Percentiles rank a stretch among this genome's conserved stretches.
phyloP scores from a whole-genome alignment of 2,888 invertebrate genomes.

The Pyrocoelia pectoralis region DNA sequence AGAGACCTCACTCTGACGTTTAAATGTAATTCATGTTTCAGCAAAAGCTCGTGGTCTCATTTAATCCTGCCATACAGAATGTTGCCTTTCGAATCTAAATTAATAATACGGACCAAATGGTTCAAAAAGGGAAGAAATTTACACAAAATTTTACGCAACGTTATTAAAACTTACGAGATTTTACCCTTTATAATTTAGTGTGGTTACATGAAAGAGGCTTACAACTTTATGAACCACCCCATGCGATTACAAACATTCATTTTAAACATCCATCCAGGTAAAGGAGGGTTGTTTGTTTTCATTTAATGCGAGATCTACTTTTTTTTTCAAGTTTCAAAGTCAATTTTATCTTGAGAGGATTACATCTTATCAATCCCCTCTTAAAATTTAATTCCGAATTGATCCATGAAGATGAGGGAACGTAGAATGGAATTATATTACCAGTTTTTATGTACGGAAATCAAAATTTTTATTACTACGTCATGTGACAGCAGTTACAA shows the following conservation, averaged over 20 bases:
- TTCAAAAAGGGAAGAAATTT: slow-evolving; percentile 30
- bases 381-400: neutral
- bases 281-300: neutral
- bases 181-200: slow-evolving; percentile 18
- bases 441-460: neutral
- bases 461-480: neutral
- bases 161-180: slow-evolving; percentile 21
- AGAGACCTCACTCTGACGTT: neutral
- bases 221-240: slow-evolving; percentile 14
- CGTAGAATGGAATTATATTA: neutral
- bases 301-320: neutral
- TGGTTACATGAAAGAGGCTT: slow-evolving; percentile 19
- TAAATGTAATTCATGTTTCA: slow-evolving; percentile 30
- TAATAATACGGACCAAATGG: slow-evolving; percentile 27
- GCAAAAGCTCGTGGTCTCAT: slow-evolving; percentile 24
- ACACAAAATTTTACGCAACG: slow-evolving; percentile 9
- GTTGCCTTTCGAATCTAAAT: slow-evolving; percentile 23
- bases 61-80: slow-evolving; percentile 25
- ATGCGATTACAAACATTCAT: slow-evolving; percentile 14
- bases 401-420: neutral
- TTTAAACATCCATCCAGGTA: neutral
- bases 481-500: slow-evolving; percentile 23
- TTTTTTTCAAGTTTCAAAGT: slow-evolving; percentile 4
- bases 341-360: neutral
- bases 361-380: neutral